phyloP scores from a whole-genome alignment of 2,888 invertebrate genomes.

The Nephrotoma appendiculata region DNA sequence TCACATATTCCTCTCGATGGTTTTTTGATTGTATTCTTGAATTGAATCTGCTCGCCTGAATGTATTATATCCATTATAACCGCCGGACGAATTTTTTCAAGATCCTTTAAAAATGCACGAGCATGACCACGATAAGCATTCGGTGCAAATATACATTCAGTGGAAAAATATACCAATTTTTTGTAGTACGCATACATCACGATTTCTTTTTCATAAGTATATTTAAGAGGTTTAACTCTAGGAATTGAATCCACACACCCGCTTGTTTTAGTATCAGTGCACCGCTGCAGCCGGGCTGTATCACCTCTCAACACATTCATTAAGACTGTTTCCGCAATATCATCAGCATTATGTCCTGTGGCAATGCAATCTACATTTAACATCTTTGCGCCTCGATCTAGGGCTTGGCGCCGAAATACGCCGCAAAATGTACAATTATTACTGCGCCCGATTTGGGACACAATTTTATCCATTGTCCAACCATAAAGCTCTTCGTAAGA shows the following conservation, averaged over 20 bases:
- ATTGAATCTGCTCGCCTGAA: slow-evolving; percentile 63
- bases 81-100: slow-evolving; percentile 85
- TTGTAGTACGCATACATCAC: slow-evolving; percentile 98
- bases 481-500: slow-evolving; percentile 97
- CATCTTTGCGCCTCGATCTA: slow-evolving; percentile 85
- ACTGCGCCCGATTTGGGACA: slow-evolving; percentile 66
- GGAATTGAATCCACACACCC: slow-evolving; percentile 63
- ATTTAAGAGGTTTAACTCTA: slow-evolving; percentile 90
- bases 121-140: slow-evolving; percentile 94
- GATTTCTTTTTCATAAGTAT: slow-evolving; percentile 97
- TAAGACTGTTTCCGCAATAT: slow-evolving; percentile 94
- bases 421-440: slow-evolving; percentile 97
- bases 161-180: slow-evolving; percentile 92
- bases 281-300: slow-evolving; percentile 80
- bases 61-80: slow-evolving; percentile 88
- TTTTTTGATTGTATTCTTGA: slow-evolving; percentile 68
- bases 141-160: slow-evolving; percentile 97
- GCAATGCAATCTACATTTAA: slow-evolving; percentile 85
- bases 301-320: slow-evolving; percentile 98
- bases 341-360: slow-evolving; percentile 95
- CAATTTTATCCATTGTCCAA: slow-evolving; percentile 99
- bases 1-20: slow-evolving; percentile 68
- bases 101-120: slow-evolving; percentile 77
- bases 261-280: slow-evolving; percentile 72
- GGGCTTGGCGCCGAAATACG: slow-evolving; percentile 87